phyloP scores from a whole-genome alignment of 2,888 invertebrate species.

The Lamellibrachia columna region DNA sequence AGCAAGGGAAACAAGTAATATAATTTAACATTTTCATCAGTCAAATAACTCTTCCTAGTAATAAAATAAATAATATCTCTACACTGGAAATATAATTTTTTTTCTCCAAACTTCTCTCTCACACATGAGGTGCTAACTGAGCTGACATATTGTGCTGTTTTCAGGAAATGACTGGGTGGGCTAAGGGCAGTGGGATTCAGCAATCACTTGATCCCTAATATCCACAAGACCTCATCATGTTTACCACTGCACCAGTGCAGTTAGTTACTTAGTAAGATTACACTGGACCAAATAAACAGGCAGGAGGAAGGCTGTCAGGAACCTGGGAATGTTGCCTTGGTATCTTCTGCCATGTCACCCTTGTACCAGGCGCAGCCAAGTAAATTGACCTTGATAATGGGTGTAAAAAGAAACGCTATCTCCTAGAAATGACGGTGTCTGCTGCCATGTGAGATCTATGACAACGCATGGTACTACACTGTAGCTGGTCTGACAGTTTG shows the following conservation, averaged over 20 bases:
- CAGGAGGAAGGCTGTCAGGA: neutral
- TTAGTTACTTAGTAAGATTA: slow-evolving; percentile 16
- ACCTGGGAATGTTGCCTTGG: neutral
- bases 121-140: neutral
- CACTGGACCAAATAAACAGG: neutral
- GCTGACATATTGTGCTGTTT: neutral
- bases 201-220: slow-evolving; percentile 16
- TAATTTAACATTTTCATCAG: neutral
- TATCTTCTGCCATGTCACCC: neutral
- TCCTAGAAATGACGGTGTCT: slow-evolving; percentile 6
- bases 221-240: neutral
- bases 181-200: neutral
- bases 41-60: neutral
- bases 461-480: neutral
- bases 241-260: neutral
- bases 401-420: slow-evolving; percentile 5
- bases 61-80: neutral
- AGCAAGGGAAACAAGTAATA: neutral
- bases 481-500: neutral
- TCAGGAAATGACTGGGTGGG: neutral
- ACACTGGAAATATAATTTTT: neutral
- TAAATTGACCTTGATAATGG: slow-evolving; percentile 16
- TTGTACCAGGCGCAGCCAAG: neutral
- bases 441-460: neutral
- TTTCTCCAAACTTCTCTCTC: neutral